Conservation (phyloP, 2,888 invertebrate species). For the Tachina lurida region DNA sequence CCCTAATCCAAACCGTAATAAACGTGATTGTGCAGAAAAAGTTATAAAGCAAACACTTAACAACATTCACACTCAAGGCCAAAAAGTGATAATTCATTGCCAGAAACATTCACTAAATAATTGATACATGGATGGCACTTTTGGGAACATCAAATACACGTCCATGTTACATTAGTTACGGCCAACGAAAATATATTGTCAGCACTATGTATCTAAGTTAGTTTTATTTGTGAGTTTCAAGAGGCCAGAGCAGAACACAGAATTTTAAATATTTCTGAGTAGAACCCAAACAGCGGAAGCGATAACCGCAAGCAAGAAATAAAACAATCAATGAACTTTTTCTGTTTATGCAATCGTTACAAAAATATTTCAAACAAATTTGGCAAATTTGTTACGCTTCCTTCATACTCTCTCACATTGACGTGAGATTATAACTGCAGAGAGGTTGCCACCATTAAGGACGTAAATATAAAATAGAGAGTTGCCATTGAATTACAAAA, state of each 20-base stretch:
- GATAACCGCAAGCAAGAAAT: neutral
- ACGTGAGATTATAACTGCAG: neutral
- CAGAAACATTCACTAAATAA: slow-evolving; percentile 35
- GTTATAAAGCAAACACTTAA: slow-evolving; percentile 46
- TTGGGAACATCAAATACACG: slow-evolving; percentile 47
- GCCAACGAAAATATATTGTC: slow-evolving; percentile 40
- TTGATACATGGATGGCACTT: slow-evolving; percentile 20
- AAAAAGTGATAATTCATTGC: slow-evolving; percentile 51
- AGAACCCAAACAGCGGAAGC: neutral
- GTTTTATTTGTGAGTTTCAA: slow-evolving; percentile 9
- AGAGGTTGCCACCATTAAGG: neutral
- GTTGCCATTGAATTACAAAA: neutral
- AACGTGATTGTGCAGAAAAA: slow-evolving; percentile 14
- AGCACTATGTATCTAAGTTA: slow-evolving; percentile 23
- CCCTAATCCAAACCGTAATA: slow-evolving; percentile 6
- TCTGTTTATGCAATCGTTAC: slow-evolving; percentile 22
- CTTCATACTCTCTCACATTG: neutral
- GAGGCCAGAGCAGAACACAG: slow-evolving; percentile 10
- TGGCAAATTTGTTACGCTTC: slow-evolving; percentile 18
- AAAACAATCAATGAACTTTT: slow-evolving; percentile 48
- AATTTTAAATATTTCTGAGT: slow-evolving; percentile 7
- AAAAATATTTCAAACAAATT: slow-evolving; percentile 35
- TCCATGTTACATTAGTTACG: slow-evolving; percentile 49
- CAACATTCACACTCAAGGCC: slow-evolving; percentile 50
- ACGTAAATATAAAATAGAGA: neutral